phyloP scores from a whole-genome alignment of 2,888 invertebrate genomes.

The Ichneumoninae sp. region DNA sequence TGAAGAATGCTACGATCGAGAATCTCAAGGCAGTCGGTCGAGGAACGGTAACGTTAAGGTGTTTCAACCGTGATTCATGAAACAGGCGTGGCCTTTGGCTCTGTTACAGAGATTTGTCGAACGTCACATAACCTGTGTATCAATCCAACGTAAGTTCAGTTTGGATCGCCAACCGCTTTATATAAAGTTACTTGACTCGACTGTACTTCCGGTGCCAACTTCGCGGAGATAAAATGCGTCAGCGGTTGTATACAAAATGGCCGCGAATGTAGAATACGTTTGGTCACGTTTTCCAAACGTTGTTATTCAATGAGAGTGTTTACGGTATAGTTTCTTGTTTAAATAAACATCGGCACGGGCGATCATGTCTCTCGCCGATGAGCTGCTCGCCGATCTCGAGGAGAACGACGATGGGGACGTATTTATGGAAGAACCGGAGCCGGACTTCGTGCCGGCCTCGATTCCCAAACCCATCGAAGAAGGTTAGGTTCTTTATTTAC shows the following conservation, averaged over 20 bases:
- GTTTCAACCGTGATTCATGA: constrained; percentile 12
- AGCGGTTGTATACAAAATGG: background rate
- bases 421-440: constrained; percentile 86
- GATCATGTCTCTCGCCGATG: constrained; percentile 98
- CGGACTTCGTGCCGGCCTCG: constrained; percentile 77
- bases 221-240: background rate
- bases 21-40: background rate
- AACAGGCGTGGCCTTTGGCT: constrained; percentile 12
- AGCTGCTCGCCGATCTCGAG: constrained; percentile 98
- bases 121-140: constrained; percentile 8
- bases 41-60: constrained; percentile 4
- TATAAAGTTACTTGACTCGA: background rate
- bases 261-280: background rate
- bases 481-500: constrained; percentile 75
- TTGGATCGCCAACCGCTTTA: background rate
- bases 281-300: constrained; percentile 3
- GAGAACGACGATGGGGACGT: constrained; percentile 91
- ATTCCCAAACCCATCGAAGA: constrained; percentile 80
- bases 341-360: background rate
- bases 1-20: background rate
- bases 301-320: background rate
- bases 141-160: background rate
- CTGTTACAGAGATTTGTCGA: constrained; percentile 8
- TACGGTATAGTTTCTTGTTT: background rate
- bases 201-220: constrained; percentile 12